Conservation (phyloP, 1,140 invertebrate species). For the Neodiprion fabricii region DNA sequence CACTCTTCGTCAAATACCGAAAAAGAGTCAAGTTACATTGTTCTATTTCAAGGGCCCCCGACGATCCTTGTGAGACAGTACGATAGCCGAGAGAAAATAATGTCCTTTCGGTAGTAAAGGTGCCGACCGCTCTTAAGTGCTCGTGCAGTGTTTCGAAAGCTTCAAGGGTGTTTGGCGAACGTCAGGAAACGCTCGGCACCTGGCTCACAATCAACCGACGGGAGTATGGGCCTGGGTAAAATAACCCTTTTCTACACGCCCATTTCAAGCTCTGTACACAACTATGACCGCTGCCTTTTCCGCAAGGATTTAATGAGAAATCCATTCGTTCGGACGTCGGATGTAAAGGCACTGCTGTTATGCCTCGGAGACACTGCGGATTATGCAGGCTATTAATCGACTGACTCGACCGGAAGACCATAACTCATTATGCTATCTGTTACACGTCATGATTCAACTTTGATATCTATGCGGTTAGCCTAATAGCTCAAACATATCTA, state of each 20-base stretch:
- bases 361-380: no score
- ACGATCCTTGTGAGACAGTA: background rate
- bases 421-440: background rate
- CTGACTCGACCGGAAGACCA: background rate
- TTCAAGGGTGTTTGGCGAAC: constrained; percentile 7
- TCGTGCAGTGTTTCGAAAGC: constrained; percentile 4
- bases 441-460: background rate
- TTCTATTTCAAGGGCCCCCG: background rate
- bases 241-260: background rate
- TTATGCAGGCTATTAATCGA: no score
- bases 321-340: background rate
- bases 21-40: constrained; percentile 3
- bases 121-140: background rate
- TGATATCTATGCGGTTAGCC: background rate
- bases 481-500: background rate
- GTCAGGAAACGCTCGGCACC: constrained; percentile 6
- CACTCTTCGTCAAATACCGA: background rate
- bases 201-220: background rate
- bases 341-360: no score
- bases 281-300: background rate
- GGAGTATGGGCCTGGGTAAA: background rate
- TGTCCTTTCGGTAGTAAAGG: background rate
- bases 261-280: background rate
- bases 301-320: background rate
- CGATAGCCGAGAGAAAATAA: constrained; percentile 5